Conservation (phyloP, 2,797 vertebrate genomes). For the Hephaestus fuliginosus region DNA sequence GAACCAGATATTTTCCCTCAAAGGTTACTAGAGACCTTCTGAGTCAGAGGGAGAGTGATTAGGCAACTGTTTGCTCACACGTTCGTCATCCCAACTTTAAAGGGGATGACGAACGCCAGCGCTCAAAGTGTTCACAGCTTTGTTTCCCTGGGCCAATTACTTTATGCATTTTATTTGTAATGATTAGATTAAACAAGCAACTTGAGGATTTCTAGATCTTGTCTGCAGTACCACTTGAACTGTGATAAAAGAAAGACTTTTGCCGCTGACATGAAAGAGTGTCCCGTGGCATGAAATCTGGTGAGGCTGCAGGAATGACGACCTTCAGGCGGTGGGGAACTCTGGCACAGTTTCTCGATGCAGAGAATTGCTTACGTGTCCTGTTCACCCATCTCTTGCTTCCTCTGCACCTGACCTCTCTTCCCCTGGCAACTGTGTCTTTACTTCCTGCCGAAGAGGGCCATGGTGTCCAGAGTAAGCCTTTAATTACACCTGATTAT, state of each 20-base stretch:
- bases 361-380: slow-evolving; percentile 21
- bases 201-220: background rate
- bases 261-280: background rate
- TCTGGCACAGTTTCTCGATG: slow-evolving; percentile 31
- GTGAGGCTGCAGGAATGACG: slow-evolving; percentile 46
- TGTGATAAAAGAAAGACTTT: background rate
- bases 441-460: slow-evolving; percentile 31
- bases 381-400: slow-evolving; percentile 21
- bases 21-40: background rate
- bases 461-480: slow-evolving; percentile 9
- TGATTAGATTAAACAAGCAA: background rate
- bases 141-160: background rate
- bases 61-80: background rate
- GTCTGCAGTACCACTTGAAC: slow-evolving; percentile 10
- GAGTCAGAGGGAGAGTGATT: background rate
- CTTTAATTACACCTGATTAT: slow-evolving; percentile 54
- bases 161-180: background rate
- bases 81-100: background rate
- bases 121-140: background rate
- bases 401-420: slow-evolving; percentile 42
- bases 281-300: slow-evolving; percentile 18
- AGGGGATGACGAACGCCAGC: background rate
- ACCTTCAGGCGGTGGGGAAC: slow-evolving; percentile 37
- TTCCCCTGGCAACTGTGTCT: slow-evolving; percentile 30
- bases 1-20: background rate